Evolutionary conservation across 2,888 invertebrate genomes (phyloP).

Genomic region (Acholoe squamosa): DNA sequence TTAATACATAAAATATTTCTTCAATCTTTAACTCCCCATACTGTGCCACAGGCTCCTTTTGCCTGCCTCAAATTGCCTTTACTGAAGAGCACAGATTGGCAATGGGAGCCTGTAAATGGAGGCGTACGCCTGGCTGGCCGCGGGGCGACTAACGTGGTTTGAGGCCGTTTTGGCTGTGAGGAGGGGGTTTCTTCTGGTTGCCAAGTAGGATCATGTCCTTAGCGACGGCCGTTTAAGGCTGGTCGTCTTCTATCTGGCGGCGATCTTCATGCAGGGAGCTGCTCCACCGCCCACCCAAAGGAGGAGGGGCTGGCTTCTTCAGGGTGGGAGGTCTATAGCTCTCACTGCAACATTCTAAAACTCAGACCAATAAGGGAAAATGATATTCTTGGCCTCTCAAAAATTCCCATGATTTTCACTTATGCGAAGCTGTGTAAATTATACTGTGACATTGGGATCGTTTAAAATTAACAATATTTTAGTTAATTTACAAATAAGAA

Average conservation of each 20-base stretch:
- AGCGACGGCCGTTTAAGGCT: conserved; percentile 17
- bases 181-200: conserved; percentile 42
- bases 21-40: not conserved
- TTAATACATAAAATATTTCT: not conserved
- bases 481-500: too few species aligned
- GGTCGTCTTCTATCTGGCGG: conserved; percentile 33
- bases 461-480: too few species aligned
- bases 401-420: too few species aligned
- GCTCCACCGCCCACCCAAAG: not conserved
- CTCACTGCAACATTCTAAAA: not conserved
- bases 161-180: conserved; percentile 15
- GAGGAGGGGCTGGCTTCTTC: not conserved
- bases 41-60: not conserved
- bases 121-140: not conserved
- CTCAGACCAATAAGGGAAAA: not conserved
- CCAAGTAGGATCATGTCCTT: conserved; percentile 54
- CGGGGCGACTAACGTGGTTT: not conserved
- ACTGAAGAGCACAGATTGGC: conserved; percentile 17
- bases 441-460: too few species aligned
- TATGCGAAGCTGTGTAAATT: too few species aligned
- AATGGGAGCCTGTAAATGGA: not conserved
- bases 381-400: too few species aligned
- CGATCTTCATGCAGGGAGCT: conserved; percentile 21
- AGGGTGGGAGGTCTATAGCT: conserved; percentile 12
- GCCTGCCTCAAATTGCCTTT: not conserved